Base-by-base conservation (phyloP, 2,797 vertebrate species). In the Sciurus vulgaris region DNA sequence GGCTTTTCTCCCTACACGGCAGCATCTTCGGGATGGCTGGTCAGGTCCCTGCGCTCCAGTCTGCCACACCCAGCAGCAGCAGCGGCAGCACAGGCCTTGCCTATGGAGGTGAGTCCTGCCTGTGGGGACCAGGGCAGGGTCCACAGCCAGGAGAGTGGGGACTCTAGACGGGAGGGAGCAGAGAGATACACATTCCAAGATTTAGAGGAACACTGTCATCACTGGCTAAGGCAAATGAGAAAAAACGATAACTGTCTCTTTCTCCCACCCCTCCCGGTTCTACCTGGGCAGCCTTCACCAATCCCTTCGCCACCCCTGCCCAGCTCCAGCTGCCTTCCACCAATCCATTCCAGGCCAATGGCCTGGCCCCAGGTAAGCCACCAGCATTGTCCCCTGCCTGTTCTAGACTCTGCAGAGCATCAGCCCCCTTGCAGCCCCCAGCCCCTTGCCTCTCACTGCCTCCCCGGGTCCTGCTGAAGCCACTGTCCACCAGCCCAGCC, bases 311-410 rank as follows among this genome's bases (percentile, higher is more conserved):
- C 72, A 96, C 97, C 28, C 98, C 98, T 0, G 93, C 98, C 95
- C 99, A 99, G 96, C 98, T 98, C 13, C 98, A 98, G 81, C 98
- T 99, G 96, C 99, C 99, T 97, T 99, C 99, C 95, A 99, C 99
- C 96, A 99, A 99, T 98, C 99, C 99, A 38, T 99, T 99, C 98
- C 99, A 99, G 98, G 93, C 97, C 94, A 97, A 97, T 2, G 98
- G 98, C 97, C 96, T 98, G 89, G 97, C 98, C 47, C 97, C 99
- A 96, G 99, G 99, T 99, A 98, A 99, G 98, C 65, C 76, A 70
- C 33, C 30, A 35, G 22, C 81, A 81, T 24, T 18, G 12, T 28
- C 69, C 54, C 41, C 47, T 51, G 33, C 20, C 41, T 67, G 2
- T n/a, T 33, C 17, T 14, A 73, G 49, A 30, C 15, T 59, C 17